Conservation (phyloP, 2,888 invertebrate species). For the Eilema sororculum region DNA sequence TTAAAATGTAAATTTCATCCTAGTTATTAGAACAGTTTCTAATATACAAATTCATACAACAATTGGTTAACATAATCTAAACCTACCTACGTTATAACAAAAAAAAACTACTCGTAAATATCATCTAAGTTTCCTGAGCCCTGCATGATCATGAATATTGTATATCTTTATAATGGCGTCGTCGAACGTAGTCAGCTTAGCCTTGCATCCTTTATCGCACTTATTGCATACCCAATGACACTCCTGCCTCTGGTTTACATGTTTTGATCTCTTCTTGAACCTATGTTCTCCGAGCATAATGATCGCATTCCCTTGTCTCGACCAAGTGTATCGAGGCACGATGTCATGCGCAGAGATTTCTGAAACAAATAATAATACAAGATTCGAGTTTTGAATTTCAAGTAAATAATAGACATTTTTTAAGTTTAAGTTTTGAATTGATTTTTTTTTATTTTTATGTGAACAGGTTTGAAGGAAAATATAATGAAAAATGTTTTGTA, state of each 20-base stretch:
- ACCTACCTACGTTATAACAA: no score
- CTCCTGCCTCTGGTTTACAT: slow-evolving; percentile 74
- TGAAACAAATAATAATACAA: slow-evolving; percentile 19
- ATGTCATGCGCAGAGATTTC: slow-evolving; percentile 54
- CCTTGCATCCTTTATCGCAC: slow-evolving; percentile 80
- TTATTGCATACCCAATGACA: slow-evolving; percentile 83
- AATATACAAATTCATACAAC: no score
- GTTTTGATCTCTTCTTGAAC: slow-evolving; percentile 78
- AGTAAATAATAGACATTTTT: no score
- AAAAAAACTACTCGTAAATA: slow-evolving; percentile 25
- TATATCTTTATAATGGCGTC: slow-evolving; percentile 77
- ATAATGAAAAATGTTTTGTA: not conserved
- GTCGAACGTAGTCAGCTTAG: slow-evolving; percentile 75
- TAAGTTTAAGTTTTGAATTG: no score
- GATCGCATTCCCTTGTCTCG: slow-evolving; percentile 79
- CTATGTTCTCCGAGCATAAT: slow-evolving; percentile 79
- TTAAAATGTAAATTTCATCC: no score
- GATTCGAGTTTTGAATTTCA: not conserved
- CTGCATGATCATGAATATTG: slow-evolving; percentile 75
- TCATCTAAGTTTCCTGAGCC: slow-evolving; percentile 60
- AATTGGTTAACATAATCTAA: no score
- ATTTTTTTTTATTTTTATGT: not conserved
- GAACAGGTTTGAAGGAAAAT: not conserved
- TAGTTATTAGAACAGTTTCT: not conserved
- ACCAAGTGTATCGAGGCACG: slow-evolving; percentile 77